phyloP scores from a whole-genome alignment of 2,797 vertebrate genomes.

The Anguilla megastoma region DNA sequence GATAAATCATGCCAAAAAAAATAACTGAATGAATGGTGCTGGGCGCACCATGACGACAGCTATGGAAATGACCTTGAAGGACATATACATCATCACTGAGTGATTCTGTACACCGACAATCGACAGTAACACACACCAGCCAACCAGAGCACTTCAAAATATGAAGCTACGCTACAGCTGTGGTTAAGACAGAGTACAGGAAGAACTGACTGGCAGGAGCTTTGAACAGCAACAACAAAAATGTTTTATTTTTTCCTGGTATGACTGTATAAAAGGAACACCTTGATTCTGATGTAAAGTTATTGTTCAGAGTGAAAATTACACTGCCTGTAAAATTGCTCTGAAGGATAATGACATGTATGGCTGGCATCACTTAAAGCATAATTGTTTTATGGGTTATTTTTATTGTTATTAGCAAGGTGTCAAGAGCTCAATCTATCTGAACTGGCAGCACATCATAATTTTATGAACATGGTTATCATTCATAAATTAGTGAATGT shows the following conservation, averaged over 20 bases:
- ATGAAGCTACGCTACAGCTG: not conserved
- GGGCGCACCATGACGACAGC: not conserved
- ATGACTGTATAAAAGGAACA: not conserved
- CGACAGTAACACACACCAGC: not conserved
- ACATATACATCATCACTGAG: not conserved
- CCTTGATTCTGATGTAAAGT: not conserved
- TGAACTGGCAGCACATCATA: not conserved
- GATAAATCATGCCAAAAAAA: not conserved
- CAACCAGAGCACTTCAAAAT: not conserved
- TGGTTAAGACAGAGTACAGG: not conserved
- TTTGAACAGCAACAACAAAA: not conserved
- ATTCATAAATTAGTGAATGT: not conserved
- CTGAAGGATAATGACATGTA: not conserved
- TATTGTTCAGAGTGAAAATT: not conserved
- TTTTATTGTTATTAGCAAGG: not conserved
- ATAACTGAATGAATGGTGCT: not conserved
- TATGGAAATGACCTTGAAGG: not conserved
- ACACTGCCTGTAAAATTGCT: not conserved
- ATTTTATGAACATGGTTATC: not conserved
- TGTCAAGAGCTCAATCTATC: not conserved
- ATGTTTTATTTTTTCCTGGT: not conserved
- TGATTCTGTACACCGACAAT: too few species aligned
- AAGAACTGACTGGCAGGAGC: not conserved
- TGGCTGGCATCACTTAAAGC: not conserved
- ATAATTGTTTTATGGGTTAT: not conserved